Percentiles rank a stretch among this genome's conserved stretches.
These are phyloP conservation scores for Muscicapa comitata DNA, from an alignment of 2,797 vertebrate genomes.

Conservation along the genomic window DNA sequence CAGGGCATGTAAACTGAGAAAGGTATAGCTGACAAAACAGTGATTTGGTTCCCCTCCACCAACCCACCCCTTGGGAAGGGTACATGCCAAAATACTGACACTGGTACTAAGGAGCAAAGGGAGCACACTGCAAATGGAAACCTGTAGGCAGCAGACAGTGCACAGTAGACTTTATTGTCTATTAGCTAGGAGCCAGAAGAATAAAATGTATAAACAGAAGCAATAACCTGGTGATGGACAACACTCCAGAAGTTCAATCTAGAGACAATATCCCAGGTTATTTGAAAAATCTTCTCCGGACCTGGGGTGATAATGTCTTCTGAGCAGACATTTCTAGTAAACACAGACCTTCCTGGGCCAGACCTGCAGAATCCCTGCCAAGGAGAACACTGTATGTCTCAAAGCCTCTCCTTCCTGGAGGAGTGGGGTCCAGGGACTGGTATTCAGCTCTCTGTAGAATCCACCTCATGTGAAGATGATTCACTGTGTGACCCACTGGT, in stretches of 20 bases:
- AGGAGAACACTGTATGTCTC: not conserved
- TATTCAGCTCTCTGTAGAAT: not conserved
- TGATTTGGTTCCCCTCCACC: not conserved
- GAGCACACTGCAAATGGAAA: not conserved
- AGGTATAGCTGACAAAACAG: not conserved
- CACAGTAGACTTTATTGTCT: not conserved
- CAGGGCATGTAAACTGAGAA: not conserved
- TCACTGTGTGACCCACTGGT: not conserved
- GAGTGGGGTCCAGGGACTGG: not conserved
- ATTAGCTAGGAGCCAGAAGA: not conserved
- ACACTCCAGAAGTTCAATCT: not conserved
- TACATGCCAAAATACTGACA: not conserved
- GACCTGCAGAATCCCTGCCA: not conserved
- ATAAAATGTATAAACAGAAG: not conserved
- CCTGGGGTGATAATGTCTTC: not conserved
- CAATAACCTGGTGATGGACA: not conserved
- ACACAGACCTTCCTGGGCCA: not conserved
- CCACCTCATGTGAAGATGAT: accelerated
- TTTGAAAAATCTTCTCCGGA: not conserved
- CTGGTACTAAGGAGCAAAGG: not conserved
- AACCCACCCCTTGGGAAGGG: not conserved
- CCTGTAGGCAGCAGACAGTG: not conserved
- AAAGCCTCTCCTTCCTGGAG: accelerated
- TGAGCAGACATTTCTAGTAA: not conserved
- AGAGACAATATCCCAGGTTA: not conserved